Evolutionary conservation across 2,888 invertebrate species (phyloP).

Genomic region (Eristalis arbustorum): DNA sequence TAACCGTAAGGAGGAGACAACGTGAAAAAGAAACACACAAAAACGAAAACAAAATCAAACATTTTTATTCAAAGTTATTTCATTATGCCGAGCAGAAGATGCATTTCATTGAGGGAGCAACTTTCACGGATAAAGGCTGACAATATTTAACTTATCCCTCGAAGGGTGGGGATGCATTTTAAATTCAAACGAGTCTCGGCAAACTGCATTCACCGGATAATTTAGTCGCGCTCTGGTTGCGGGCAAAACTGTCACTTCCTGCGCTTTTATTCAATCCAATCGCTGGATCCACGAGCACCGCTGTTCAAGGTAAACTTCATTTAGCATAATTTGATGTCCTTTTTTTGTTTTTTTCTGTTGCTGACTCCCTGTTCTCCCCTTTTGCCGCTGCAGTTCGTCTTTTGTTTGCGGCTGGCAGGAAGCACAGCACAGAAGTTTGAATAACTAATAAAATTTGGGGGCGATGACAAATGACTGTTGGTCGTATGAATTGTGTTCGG

Average conservation of each 20-base stretch:
- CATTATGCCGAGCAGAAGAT: constrained; percentile 18
- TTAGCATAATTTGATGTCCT: constrained; percentile 1
- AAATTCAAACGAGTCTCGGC: constrained; percentile 12
- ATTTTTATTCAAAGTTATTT: constrained; percentile 17
- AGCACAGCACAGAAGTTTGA: constrained; percentile 4
- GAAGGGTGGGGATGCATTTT: constrained; percentile 5
- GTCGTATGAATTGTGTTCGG: background rate
- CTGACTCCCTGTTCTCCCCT: background rate
- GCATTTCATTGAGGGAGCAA: constrained; percentile 6
- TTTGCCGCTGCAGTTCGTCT: background rate
- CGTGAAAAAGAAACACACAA: background rate
- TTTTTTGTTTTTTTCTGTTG: background rate
- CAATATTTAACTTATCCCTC: constrained; percentile 18
- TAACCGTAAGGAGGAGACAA: background rate
- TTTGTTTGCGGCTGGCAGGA: background rate
- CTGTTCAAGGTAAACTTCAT: constrained; percentile 20
- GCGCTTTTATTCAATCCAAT: constrained; percentile 3
- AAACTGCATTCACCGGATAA: constrained; percentile 18
- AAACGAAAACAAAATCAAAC: background rate
- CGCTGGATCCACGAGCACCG: background rate
- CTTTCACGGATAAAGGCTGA: background rate
- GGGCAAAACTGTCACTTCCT: background rate
- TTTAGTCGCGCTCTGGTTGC: background rate
- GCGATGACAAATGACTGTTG: background rate
- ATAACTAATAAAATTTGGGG: constrained; percentile 4